Conservation (phyloP, 2,113 vertebrate species). For the Heterochromis multidens region DNA sequence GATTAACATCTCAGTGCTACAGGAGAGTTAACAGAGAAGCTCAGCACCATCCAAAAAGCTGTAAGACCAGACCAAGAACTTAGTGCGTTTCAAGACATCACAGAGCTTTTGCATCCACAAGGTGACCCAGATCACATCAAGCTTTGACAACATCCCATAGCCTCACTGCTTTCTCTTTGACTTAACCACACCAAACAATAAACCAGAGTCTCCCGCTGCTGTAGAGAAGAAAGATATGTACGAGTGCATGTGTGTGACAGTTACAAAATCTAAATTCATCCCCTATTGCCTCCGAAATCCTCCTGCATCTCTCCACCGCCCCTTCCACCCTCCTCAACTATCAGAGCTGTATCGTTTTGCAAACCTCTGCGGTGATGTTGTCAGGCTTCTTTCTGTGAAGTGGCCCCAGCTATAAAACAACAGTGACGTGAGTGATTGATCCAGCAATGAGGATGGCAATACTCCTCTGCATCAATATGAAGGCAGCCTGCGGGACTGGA, state of each 20-base stretch:
- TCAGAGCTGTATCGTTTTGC: constrained; percentile 75
- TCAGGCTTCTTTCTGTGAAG: constrained; percentile 74
- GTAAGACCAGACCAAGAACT: neutral
- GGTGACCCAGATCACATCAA: constrained; percentile 9
- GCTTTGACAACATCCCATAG: constrained; percentile 38
- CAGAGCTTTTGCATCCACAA: neutral
- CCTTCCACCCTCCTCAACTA: constrained; percentile 58
- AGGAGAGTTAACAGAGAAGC: neutral
- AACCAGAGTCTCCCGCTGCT: constrained; percentile 36
- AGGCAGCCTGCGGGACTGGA: constrained; percentile 75
- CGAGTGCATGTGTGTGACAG: constrained; percentile 45
- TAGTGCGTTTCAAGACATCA: neutral
- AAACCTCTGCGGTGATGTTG: constrained; percentile 74
- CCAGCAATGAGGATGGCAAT: constrained; percentile 78
- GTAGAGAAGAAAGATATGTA: constrained; percentile 28
- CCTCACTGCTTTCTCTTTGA: constrained; percentile 61
- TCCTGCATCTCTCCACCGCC: constrained; percentile 33
- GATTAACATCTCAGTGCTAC: neutral
- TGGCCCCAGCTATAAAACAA: constrained; percentile 75
- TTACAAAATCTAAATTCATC: constrained; percentile 63
- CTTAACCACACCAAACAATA: constrained; percentile 18
- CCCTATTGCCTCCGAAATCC: constrained; percentile 40
- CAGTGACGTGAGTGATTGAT: constrained; percentile 77
- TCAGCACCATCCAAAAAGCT: neutral
- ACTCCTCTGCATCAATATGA: constrained; percentile 79